Base-by-base conservation (phyloP, 2,888 invertebrate species). In the Rhagophthalmus giganteus region DNA sequence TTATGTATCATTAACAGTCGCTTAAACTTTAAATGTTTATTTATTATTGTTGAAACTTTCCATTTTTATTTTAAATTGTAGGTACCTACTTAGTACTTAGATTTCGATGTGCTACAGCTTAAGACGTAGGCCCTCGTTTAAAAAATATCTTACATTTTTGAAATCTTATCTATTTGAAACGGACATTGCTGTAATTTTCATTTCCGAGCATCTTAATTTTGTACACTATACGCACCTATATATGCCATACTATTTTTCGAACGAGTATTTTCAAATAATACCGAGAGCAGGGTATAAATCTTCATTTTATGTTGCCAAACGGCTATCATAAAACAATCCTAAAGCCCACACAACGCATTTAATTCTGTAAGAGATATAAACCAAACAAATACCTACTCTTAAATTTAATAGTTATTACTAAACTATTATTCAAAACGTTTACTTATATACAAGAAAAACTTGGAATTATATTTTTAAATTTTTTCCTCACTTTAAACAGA, bases 281-380 rank as follows among this genome's bases (percentile, higher is more conserved):
- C 25, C 14, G 10, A 20, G 25, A 48, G 48, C 24, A 28, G 27
- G 40, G 24, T 48, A 48, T 48, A 48, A 48, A 48, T 48, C 34
- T 34, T 16, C 28, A 40, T 48, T 48, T 48, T 48, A 48, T 48
- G 26, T 31, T 39, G 14, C 34, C 33, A 34, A 34, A 48, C 26
- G 34, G 32, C 24, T 11, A 27, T 28, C 39, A 48, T 48, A 48
- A 48, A 48, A 34, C 48, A 48, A 40, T 34, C 28, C 40, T 44
- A 20, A 35, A 38, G 9, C 46, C 38, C 46, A 46, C 46, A 37
- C 30, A 38, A 11, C 11, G 33, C 15, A 34, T 20, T 34, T 44
- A 28, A 44, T 44, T 27, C 44, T 28, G 15, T 27, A 44, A 15
- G 35, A 28, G 28, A 44, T 28, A 27, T 28, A 44, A 35, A 35